Evolutionary conservation across 2,888 invertebrate species (phyloP).

Genomic region (Andricus curvator): DNA sequence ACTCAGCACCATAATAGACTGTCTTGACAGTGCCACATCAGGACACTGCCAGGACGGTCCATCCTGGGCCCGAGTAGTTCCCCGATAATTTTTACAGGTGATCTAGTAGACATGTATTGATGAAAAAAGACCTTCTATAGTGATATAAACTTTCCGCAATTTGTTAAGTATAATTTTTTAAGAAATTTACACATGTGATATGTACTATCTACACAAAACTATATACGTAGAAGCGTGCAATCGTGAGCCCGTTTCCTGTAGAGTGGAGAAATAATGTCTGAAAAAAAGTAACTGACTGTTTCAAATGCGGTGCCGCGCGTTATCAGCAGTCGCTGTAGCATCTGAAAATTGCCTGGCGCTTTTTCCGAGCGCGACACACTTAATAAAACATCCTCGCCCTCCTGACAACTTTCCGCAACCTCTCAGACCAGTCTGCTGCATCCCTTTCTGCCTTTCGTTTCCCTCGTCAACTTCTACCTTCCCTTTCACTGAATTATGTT

Average conservation of each 20-base stretch:
- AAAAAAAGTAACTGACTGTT: slow-evolving; percentile 67
- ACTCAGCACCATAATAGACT: too few relatives aligned
- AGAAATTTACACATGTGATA: too few relatives aligned
- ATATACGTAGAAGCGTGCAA: background rate
- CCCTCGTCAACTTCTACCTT: slow-evolving; percentile 46
- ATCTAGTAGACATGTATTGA: too few relatives aligned
- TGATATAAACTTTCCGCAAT: too few relatives aligned
- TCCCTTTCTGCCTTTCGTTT: slow-evolving; percentile 40
- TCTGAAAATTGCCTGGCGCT: slow-evolving; percentile 75
- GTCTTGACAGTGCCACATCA: too few relatives aligned
- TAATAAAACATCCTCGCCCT: slow-evolving; percentile 75
- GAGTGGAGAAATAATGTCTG: slow-evolving; percentile 51
- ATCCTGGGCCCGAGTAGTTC: too few relatives aligned
- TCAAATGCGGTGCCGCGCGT: slow-evolving; percentile 66
- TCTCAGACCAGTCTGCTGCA: slow-evolving; percentile 52
- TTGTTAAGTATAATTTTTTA: too few relatives aligned
- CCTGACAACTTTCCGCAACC: slow-evolving; percentile 50
- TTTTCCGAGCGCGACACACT: slow-evolving; percentile 74
- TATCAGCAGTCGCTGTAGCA: slow-evolving; percentile 73
- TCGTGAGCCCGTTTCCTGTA: slow-evolving; percentile 26
- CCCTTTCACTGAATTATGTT: slow-evolving; percentile 14
- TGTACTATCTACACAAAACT: background rate
- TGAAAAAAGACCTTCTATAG: too few relatives aligned
- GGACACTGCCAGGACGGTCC: too few relatives aligned
- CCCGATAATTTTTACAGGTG: too few relatives aligned